These are phyloP conservation scores for Melanitta fusca DNA, from an alignment of 2,797 vertebrate species.

Conservation along the genomic window DNA sequence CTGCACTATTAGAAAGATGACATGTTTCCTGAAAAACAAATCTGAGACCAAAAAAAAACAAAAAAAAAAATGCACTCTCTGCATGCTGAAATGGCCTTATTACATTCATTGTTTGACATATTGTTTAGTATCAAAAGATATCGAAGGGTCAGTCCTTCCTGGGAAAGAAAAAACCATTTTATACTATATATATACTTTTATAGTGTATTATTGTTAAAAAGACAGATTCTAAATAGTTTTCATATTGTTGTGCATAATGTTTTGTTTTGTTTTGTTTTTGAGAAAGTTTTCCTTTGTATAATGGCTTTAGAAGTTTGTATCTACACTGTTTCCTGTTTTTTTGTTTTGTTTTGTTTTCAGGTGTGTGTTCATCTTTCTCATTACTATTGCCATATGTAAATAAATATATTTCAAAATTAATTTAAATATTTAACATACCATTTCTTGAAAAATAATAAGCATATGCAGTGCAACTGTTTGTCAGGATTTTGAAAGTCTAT, in stretches of 20 bases:
- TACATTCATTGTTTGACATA: no score
- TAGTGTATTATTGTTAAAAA: background rate
- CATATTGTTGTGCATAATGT: background rate
- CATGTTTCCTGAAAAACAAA: background rate
- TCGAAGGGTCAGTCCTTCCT: background rate
- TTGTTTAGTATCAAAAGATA: background rate
- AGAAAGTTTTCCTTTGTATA: background rate
- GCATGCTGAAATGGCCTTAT: background rate
- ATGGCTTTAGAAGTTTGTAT: background rate
- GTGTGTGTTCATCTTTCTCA: background rate
- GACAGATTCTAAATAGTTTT: background rate
- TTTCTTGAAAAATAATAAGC: background rate
- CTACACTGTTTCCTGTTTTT: background rate
- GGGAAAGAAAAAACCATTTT: background rate
- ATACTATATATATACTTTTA: background rate
- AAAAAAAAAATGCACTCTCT: fast-evolving
- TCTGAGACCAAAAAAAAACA: background rate
- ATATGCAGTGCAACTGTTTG: background rate
- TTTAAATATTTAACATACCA: background rate
- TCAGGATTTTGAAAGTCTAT: background rate
- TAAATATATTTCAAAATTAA: background rate
- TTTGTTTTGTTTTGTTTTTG: background rate
- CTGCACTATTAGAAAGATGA: no score
- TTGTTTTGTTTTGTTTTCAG: background rate
- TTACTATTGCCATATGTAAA: background rate